Base-by-base conservation (phyloP, 2,113 vertebrate genomes). In the Dunckerocampus dactyliophorus region DNA sequence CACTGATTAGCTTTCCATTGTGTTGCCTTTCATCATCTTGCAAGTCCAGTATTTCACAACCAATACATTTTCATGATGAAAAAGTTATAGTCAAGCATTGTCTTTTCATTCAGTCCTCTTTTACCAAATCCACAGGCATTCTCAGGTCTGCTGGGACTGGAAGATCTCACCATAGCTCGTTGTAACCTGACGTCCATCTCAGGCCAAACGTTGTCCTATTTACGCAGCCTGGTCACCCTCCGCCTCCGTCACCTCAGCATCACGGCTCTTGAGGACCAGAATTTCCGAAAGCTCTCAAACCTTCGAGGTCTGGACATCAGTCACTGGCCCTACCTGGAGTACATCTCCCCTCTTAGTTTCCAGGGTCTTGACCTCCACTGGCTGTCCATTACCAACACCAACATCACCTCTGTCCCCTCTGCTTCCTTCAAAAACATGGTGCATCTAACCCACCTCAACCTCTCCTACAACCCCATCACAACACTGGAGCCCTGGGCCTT, bases 151-250 rank as follows among this genome's bases (percentile, higher is more conserved):
- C 79, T 94, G 1, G 91, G 92, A 1, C 89, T 98, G 28, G 93
- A 94, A 48, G 93, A 96, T 78, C 88, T 99, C 72, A 94, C 93
- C 37, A 92, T 99, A 4, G 94, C 94, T 82, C 92, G 85, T 51
- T 98, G 97, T 85, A 99, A 99, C 86, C 88, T 99, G 85, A 98
- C 97, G 1, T 92, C 93, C 60, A 92, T 99, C 79, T 94, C 97
- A 0, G 93, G 91, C 0, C 95, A 98, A 86, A 92, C 96, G 0
- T 88, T 99, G 58, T 95, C 95, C 53, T 95, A 94, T 81, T 92
- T 99, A 43, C 93, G 91, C 50, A 93, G 91, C 74, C 88, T 99
- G 73, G 91, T 94, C 60, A 91, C 92, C n/a, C 92, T 99, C 31
- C 90, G 91, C 11, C 93, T 99, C 22, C 90, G 92, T 1, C 90